Evolutionary conservation across 2,888 invertebrate species (phyloP).

Genomic region (Leptopilina syphax): DNA sequence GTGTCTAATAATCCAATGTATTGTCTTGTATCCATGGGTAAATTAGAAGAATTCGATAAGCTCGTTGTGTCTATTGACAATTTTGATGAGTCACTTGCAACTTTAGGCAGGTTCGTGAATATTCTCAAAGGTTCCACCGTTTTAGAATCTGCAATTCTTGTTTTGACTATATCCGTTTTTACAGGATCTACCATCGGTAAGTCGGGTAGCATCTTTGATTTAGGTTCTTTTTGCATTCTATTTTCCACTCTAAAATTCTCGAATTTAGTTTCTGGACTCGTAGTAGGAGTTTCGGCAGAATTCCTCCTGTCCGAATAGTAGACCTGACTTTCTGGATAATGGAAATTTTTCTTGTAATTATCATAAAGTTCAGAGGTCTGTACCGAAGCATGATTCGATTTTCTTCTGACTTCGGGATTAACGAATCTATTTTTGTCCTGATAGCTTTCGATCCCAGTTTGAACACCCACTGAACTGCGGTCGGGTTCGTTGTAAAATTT

Average conservation of each 20-base stretch:
- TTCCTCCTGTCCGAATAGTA: background rate
- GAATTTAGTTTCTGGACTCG: background rate
- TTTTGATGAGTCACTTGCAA: background rate
- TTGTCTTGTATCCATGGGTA: too few relatives aligned
- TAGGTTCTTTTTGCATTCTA: background rate
- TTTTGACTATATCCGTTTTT: too few relatives aligned
- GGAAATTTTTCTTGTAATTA: background rate
- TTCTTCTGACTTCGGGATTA: background rate
- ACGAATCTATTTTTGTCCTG: constrained; percentile 13
- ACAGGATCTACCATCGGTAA: too few relatives aligned
- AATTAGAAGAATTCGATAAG: background rate
- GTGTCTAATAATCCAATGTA: background rate
- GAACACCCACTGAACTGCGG: constrained; percentile 25
- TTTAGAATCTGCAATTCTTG: too few relatives aligned
- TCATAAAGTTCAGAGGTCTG: constrained; percentile 54
- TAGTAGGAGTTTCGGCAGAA: background rate
- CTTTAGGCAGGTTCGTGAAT: background rate
- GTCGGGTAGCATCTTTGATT: too few relatives aligned
- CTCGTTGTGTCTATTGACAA: background rate
- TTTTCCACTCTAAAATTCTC: background rate
- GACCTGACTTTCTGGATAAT: background rate
- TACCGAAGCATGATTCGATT: constrained; percentile 58
- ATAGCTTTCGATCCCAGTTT: background rate
- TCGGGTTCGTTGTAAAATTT: constrained; percentile 26
- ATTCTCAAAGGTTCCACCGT: background rate